Conservation (phyloP, 2,888 invertebrate species). For the Aleiodes testaceus region DNA sequence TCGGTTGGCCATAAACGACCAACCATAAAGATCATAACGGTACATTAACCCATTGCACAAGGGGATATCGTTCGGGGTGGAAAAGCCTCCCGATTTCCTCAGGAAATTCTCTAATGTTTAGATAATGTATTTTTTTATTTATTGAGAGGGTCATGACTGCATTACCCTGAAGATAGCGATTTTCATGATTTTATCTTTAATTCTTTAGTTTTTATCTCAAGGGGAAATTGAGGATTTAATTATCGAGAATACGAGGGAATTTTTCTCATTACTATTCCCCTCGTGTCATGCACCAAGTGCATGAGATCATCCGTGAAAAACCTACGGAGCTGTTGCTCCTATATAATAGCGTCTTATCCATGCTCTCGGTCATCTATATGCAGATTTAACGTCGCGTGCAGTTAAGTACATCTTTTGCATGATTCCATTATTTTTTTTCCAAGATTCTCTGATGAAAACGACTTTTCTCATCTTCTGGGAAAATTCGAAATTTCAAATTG, state of each 20-base stretch:
- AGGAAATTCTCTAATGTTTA: slow-evolving; percentile 21
- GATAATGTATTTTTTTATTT: neutral
- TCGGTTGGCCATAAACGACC: slow-evolving; percentile 58
- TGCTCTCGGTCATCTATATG: slow-evolving; percentile 50
- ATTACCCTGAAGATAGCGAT: neutral
- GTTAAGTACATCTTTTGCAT: slow-evolving; percentile 49
- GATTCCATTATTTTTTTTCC: slow-evolving; percentile 12
- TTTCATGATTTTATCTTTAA: too few relatives aligned
- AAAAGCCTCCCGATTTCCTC: slow-evolving; percentile 13
- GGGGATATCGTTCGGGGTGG: slow-evolving; percentile 1
- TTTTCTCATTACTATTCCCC: slow-evolving; percentile 10
- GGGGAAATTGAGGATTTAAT: neutral
- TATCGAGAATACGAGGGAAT: neutral
- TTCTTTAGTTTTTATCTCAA: neutral
- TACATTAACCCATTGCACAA: slow-evolving; percentile 62
- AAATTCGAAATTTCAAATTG: neutral
- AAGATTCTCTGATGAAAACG: neutral
- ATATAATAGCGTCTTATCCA: slow-evolving; percentile 32
- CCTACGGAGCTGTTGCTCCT: slow-evolving; percentile 13
- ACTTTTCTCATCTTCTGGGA: neutral
- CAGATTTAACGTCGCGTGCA: slow-evolving; percentile 57
- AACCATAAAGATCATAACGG: slow-evolving; percentile 69
- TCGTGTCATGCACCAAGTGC: slow-evolving; percentile 5
- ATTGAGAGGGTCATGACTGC: slow-evolving; percentile 9
- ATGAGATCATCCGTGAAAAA: slow-evolving; percentile 32